Evolutionary conservation across 1,140 invertebrate species (phyloP).

Genomic region (Megalopta genalis): DNA sequence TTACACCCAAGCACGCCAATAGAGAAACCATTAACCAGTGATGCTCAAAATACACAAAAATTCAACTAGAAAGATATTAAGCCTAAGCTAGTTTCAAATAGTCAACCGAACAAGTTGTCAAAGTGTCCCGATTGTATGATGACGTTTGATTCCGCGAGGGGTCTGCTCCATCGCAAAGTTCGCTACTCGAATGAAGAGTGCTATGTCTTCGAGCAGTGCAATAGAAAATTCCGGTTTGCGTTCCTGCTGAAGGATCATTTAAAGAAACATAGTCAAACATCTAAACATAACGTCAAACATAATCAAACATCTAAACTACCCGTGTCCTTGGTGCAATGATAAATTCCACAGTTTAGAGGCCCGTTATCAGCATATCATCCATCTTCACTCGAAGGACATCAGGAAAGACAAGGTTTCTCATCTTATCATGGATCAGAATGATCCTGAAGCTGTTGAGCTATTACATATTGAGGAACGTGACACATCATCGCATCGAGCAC

Average conservation of each 20-base stretch:
- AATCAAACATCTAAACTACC: not conserved
- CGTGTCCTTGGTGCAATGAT: not conserved
- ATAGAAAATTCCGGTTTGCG: slow-evolving; percentile 42
- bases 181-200: slow-evolving; percentile 41
- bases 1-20: slow-evolving; percentile 38
- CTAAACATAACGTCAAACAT: no score
- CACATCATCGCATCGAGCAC: no score
- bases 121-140: slow-evolving; percentile 51
- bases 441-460: no score
- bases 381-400: not conserved
- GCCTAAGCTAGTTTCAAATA: not conserved
- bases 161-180: slow-evolving; percentile 45
- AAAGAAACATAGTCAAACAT: slow-evolving; percentile 50
- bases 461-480: not conserved
- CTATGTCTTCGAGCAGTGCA: slow-evolving; percentile 44
- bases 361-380: not conserved
- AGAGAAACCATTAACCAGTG: no score
- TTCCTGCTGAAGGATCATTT: slow-evolving; percentile 43
- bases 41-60: no score
- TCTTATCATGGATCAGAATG: not conserved
- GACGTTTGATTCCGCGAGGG: slow-evolving; percentile 17
- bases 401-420: not conserved
- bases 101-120: not conserved
- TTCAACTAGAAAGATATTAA: no score
- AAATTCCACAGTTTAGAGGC: not conserved